phyloP scores from a whole-genome alignment of 2,113 vertebrate genomes.

The Cinclus cinclus region DNA sequence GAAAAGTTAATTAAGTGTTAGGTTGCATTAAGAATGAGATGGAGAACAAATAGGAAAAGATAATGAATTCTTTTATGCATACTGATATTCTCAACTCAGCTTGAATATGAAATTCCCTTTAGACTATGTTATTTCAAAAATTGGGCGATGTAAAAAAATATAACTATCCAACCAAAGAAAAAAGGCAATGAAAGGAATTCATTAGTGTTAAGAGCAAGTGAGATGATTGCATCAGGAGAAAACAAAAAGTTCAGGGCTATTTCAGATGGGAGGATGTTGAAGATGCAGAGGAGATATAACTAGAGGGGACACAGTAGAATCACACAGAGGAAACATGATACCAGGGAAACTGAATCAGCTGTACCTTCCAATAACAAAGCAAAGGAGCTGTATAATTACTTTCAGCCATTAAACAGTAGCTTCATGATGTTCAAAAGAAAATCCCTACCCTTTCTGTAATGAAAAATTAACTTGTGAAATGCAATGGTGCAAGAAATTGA shows the following conservation, averaged over 20 bases:
- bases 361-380: neutral
- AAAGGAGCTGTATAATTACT: slow-evolving; percentile 13
- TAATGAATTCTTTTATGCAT: neutral
- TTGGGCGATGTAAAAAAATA: neutral
- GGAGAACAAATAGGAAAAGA: neutral
- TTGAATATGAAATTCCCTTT: slow-evolving; percentile 1
- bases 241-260: neutral
- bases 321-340: neutral
- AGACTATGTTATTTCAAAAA: neutral
- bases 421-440: slow-evolving; percentile 17
- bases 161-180: neutral
- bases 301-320: neutral
- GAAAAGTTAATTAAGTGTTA: slow-evolving; percentile 29
- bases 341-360: neutral
- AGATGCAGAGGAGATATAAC: neutral
- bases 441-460: neutral
- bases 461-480: slow-evolving; percentile 43
- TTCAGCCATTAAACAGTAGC: neutral
- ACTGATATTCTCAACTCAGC: neutral
- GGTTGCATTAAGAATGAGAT: neutral
- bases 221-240: neutral
- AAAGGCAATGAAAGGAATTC: neutral
- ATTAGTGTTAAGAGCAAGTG: neutral
- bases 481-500: slow-evolving; percentile 50
- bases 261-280: neutral